Evolutionary conservation across 2,888 invertebrate genomes (phyloP).

Genomic region (Noctua pronuba): DNA sequence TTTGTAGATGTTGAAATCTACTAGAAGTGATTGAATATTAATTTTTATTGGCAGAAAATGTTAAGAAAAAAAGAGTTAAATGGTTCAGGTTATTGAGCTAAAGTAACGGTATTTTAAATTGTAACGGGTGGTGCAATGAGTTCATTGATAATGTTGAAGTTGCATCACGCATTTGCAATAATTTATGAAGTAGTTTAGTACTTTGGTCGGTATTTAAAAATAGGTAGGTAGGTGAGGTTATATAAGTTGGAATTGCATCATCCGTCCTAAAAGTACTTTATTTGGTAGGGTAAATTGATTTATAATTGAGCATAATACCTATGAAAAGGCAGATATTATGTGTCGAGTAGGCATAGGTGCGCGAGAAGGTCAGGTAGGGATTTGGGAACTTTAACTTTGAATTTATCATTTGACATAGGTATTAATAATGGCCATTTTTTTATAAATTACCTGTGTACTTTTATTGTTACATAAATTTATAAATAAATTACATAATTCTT

Average conservation of each 20-base stretch:
- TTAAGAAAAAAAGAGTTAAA: not conserved
- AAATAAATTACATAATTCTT: not conserved
- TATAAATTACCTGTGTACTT: not conserved
- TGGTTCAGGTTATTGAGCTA: slow-evolving; percentile 42
- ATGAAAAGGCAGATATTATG: not conserved
- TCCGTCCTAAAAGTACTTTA: not conserved
- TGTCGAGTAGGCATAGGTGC: not conserved
- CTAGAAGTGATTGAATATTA: slow-evolving; percentile 71
- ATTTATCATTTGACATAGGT: not conserved
- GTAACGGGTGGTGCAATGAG: slow-evolving; percentile 27
- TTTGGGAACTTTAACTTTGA: not conserved
- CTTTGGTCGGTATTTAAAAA: slow-evolving; percentile 4
- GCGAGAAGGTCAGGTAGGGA: not conserved
- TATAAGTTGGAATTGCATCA: slow-evolving; percentile 16
- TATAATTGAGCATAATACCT: not conserved
- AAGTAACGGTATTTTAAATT: slow-evolving; percentile 40
- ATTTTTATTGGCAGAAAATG: slow-evolving; percentile 52
- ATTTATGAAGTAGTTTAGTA: slow-evolving; percentile 14
- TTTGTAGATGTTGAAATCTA: slow-evolving; percentile 70
- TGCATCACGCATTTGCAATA: slow-evolving; percentile 32
- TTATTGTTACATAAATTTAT: not conserved
- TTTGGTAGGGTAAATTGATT: not conserved
- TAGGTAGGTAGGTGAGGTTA: not conserved
- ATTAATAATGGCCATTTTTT: not conserved
- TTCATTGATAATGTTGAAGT: slow-evolving; percentile 14